Base-by-base conservation (phyloP, 2,888 invertebrate species). In the Polydrusus pterygomalis region DNA sequence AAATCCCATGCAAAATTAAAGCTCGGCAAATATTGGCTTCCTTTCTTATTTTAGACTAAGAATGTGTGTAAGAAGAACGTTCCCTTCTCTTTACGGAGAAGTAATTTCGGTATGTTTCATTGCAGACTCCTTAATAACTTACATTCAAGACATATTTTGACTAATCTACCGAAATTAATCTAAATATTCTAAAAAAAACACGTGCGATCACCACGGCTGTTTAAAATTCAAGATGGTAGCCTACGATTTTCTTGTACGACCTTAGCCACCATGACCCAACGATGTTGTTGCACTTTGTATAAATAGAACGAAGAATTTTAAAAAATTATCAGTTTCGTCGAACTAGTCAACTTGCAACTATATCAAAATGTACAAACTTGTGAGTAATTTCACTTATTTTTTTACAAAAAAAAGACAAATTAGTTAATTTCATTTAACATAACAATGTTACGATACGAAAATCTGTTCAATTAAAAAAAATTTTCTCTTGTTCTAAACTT, bases 361-460 rank as follows among this genome's bases (percentile, higher is more conserved):
- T 17, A 63, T 34, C 45, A 64, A 51, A 45, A 68, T 68, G 68
- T 68, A 56, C 68, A 68, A 68, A 54, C 54, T 68, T 40, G 68
- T 68, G 43, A 68, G 68, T 68, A 34, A 7, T 9, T 10, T 34
- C 8, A 34, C 34, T 34, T 30, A 30, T 6, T 30, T 30, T 34
- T 34, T 34, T 34, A 34, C 34, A 34, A 34, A 7, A 34, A 9
- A 34, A 15, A 38, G 43, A 43, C n/a, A 63, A 25, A 3, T 25
- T 25, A 5, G 25, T 25, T 25, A 25, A 3, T 25, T 25, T n/a
- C n/a, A n/a, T n/a, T n/a, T n/a, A n/a, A n/a, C n/a, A n/a, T n/a
- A n/a, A n/a, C n/a, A n/a, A n/a, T n/a, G n/a, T n/a, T n/a, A n/a
- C n/a, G n/a, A n/a, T n/a, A n/a, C n/a, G n/a, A n/a, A n/a, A n/a